A percentile compares a stretch with the other conserved stretches of the same genome.
Evolutionary conservation across 1,140 invertebrate genomes (phyloP).

Genomic region (Drosophila kanapiae): DNA sequence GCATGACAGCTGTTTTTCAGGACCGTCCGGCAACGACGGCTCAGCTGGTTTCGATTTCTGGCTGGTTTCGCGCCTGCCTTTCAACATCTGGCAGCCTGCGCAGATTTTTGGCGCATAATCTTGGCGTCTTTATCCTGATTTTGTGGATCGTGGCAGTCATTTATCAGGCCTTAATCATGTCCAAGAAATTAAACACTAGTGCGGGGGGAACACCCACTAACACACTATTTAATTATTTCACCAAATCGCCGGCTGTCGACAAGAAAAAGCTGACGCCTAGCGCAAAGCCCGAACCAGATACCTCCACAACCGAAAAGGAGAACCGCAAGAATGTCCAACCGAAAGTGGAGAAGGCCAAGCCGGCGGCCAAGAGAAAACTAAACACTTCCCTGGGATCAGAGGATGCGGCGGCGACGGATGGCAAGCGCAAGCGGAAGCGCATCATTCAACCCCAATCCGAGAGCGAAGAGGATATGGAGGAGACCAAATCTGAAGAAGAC

Average conservation of each 20-base stretch:
- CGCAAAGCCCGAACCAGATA: constrained; percentile 43
- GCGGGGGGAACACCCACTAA: constrained; percentile 80
- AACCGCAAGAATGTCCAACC: constrained; percentile 47
- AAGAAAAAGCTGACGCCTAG: constrained; percentile 83
- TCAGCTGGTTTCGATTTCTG: constrained; percentile 9
- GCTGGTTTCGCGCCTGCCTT: not conserved
- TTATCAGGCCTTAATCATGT: constrained; percentile 52
- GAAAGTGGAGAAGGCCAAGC: constrained; percentile 8
- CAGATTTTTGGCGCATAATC: constrained; percentile 66
- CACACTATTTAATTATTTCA: constrained; percentile 87
- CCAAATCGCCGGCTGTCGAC: constrained; percentile 86
- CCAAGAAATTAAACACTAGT: constrained; percentile 76
- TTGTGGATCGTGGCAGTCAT: constrained; percentile 15
- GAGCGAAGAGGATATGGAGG: constrained; percentile 76
- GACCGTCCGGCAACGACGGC: not conserved
- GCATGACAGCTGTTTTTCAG: not conserved
- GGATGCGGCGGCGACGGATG: constrained; percentile 84
- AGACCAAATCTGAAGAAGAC: constrained; percentile 69
- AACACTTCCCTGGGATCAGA: constrained; percentile 62
- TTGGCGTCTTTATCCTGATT: constrained; percentile 47
- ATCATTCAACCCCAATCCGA: constrained; percentile 86
- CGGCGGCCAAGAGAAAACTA: constrained; percentile 47
- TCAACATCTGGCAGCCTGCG: constrained; percentile 7
- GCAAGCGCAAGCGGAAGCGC: constrained; percentile 79
- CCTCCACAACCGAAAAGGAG: constrained; percentile 50